Conservation (phyloP, 2,113 vertebrate species). For the Leiothrix lutea region DNA sequence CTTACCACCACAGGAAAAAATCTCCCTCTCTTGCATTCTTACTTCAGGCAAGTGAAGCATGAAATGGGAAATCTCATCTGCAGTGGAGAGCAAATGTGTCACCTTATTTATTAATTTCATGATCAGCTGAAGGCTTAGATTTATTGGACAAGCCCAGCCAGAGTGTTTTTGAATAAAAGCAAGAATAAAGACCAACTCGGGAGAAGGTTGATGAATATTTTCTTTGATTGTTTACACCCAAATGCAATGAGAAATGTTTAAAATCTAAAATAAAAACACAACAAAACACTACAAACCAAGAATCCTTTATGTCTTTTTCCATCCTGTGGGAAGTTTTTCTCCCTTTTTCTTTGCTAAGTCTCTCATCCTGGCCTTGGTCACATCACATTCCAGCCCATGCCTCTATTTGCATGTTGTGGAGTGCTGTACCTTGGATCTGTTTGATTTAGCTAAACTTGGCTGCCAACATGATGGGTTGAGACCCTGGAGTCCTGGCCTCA, state of each 20-base stretch:
- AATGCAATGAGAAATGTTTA: neutral
- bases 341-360: neutral
- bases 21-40: neutral
- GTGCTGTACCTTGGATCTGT: neutral
- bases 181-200: neutral
- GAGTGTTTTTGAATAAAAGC: neutral
- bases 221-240: neutral
- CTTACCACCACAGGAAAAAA: neutral
- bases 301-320: neutral
- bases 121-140: slow-evolving; percentile 1
- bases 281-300: neutral
- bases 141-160: neutral
- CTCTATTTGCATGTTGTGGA: neutral
- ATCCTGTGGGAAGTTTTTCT: neutral
- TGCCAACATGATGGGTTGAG: neutral
- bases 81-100: slow-evolving; percentile 47
- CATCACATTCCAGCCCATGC: neutral
- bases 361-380: neutral
- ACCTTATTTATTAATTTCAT: slow-evolving; percentile 64
- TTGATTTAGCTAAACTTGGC: neutral
- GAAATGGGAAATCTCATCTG: slow-evolving; percentile 72
- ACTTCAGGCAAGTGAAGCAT: slow-evolving; percentile 64
- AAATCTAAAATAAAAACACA: neutral
- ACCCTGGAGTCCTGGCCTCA: neutral
- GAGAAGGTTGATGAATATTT: neutral